Base-by-base conservation (phyloP, 1,140 invertebrate species). In the Phthorimaea operculella region DNA sequence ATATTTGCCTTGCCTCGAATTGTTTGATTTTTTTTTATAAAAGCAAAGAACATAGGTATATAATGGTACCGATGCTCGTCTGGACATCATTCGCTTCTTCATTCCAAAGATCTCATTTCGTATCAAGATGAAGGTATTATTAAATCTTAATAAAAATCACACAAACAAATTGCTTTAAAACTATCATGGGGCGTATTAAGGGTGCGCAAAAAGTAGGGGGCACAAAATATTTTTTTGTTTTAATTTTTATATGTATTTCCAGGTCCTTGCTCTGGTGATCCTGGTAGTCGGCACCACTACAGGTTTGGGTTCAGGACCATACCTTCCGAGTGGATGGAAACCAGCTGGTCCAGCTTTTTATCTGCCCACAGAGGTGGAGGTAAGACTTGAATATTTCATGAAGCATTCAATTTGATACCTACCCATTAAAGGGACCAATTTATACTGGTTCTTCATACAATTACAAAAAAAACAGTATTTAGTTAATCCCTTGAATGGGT, bases 291-390 rank as follows among this genome's bases (percentile, higher is more conserved):
- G 55, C 2, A 72, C 67, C 0, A 75, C 62, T 5, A 60, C 76
- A 21, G 73, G 66, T 11, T 53, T 55, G 14, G 77, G 77, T 2
- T 79, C 76, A 14, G 80, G 80, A 34, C 78, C 80, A 1, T 81
- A 81, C 39, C 66, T 80, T 6, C 78, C 78, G 0, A 79, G 76
- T 57, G 76, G 78, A 9, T 81, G 78, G 80, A 75, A 58, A 57
- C 80, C 80, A n/a, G 34, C 71, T 4, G 80, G 80, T 10, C 80
- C 78, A 1, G 71, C 76, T 6, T 83, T 83, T 59, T 79, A 63
- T 51, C 58, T 83, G 9, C 80, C 80, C 14, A 63, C 70, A 6
- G 77, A 83, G 67, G 58, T 66, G 17, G 42, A 66, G 61, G 80
- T 83, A 71, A 57, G 21, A 28, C 11, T 48, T 28, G 5, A 47